Conservation (phyloP, 2,113 vertebrate species). For the Siniperca knerii region DNA sequence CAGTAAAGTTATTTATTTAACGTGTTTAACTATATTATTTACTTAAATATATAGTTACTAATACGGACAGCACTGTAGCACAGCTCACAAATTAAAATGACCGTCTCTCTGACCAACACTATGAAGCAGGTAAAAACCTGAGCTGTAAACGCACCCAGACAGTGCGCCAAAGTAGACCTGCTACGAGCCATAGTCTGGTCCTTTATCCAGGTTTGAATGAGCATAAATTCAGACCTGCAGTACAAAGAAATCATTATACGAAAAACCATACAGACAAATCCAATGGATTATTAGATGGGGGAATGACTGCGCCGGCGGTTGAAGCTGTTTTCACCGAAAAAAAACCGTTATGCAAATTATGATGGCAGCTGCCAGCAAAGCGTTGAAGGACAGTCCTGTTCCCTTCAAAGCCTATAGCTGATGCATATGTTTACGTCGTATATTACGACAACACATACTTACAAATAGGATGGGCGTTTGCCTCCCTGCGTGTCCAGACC, state of each 20-base stretch:
- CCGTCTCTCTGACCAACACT: not conserved
- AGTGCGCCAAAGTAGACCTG: conserved; percentile 31
- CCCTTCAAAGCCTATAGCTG: not conserved
- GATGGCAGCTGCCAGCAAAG: not conserved
- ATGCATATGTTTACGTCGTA: not conserved
- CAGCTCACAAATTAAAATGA: not conserved
- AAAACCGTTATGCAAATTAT: conserved; percentile 58
- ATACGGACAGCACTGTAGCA: not conserved
- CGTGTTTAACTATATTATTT: not conserved
- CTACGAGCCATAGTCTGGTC: not conserved
- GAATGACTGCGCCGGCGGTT: not conserved
- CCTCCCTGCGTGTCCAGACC: conserved; percentile 53
- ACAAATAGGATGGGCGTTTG: conserved; percentile 12
- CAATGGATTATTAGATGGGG: too few relatives aligned
- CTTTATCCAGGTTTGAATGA: not conserved
- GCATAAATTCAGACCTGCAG: too few relatives aligned
- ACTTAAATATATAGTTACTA: not conserved
- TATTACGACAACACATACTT: not conserved
- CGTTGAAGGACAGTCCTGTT: conserved; percentile 2
- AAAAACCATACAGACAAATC: not conserved
- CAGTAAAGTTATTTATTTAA: too few relatives aligned
- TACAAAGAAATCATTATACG: not conserved
- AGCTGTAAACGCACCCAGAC: not conserved
- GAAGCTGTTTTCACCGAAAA: conserved; percentile 59
- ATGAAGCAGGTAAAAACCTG: not conserved